Conservation (phyloP, 2,888 invertebrate genomes). For the Blomia tropicalis region DNA sequence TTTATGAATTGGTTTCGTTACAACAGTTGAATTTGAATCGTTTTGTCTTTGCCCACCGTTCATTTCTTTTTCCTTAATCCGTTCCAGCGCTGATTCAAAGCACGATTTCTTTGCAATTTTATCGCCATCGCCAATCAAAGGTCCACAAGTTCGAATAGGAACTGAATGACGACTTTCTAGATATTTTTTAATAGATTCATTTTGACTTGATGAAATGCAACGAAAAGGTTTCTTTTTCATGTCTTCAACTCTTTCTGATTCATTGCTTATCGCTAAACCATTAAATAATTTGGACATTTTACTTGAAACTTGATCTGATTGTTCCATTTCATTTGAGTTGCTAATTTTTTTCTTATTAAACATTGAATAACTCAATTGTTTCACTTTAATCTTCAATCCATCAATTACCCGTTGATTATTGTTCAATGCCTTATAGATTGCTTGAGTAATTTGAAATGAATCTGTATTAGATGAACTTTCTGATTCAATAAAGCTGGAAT, state of each 20-base stretch:
- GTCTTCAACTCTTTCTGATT: too few species aligned
- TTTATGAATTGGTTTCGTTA: too few species aligned
- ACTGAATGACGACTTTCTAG: conserved; percentile 18
- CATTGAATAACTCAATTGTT: not conserved
- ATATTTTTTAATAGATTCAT: not conserved
- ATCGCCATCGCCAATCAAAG: not conserved
- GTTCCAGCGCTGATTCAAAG: conserved; percentile 24
- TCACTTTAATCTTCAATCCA: conserved; percentile 12
- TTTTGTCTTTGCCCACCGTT: too few species aligned
- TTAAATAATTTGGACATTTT: not conserved
- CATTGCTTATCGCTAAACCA: not conserved
- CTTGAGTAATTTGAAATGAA: not conserved
- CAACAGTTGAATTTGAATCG: too few species aligned
- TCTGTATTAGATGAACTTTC: not conserved
- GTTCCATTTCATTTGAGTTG: not conserved
- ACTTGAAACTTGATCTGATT: not conserved
- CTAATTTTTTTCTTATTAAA: not conserved
- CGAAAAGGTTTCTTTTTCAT: not conserved
- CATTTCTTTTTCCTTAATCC: conserved; percentile 16
- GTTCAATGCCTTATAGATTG: conserved; percentile 2
- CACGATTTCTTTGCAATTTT: conserved; percentile 14
- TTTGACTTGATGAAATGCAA: not conserved
- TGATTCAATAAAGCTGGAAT: not conserved
- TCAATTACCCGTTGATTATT: conserved; percentile 23
- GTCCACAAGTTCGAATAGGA: conserved; percentile 13